Evolutionary conservation across 2,888 invertebrate genomes (phyloP).

Genomic region (Dasypogon diadema): DNA sequence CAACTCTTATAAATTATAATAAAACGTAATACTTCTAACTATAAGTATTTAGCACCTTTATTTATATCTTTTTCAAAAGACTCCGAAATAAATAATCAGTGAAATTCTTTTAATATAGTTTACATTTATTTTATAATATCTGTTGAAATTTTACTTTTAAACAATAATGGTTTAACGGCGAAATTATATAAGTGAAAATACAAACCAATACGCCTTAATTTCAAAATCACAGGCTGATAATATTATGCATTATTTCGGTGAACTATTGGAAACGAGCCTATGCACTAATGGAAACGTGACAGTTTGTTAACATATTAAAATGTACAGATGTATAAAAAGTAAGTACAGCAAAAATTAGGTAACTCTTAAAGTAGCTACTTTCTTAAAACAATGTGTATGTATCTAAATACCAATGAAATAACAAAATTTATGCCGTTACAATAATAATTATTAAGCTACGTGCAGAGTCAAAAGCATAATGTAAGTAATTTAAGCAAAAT

Average conservation of each 20-base stretch:
- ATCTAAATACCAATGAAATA: slow-evolving; percentile 25
- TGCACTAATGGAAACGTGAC: slow-evolving; percentile 22
- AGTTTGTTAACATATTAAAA: slow-evolving; percentile 30
- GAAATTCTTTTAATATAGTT: slow-evolving; percentile 24
- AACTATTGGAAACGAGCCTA: slow-evolving; percentile 39
- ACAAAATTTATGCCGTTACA: slow-evolving; percentile 37
- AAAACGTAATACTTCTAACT: no score
- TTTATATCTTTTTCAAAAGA: no score
- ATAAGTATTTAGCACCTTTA: no score
- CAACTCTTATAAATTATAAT: no score
- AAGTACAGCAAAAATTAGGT: slow-evolving; percentile 45
- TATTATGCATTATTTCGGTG: slow-evolving; percentile 40
- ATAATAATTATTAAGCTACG: slow-evolving; percentile 36
- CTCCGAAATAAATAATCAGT: slow-evolving; percentile 25
- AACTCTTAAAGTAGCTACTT: background rate
- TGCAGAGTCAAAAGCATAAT: slow-evolving; percentile 35
- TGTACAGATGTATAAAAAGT: slow-evolving; percentile 16
- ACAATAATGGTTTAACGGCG: slow-evolving; percentile 20
- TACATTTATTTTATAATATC: slow-evolving; percentile 26
- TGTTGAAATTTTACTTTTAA: slow-evolving; percentile 13
- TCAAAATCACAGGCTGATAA: slow-evolving; percentile 44
- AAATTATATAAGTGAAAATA: slow-evolving; percentile 18
- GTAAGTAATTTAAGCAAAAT: slow-evolving; percentile 26
- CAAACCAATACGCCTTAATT: slow-evolving; percentile 39
- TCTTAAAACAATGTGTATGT: slow-evolving; percentile 23